phyloP scores from a whole-genome alignment of 2,113 vertebrate genomes.

The Tupaia tana region DNA sequence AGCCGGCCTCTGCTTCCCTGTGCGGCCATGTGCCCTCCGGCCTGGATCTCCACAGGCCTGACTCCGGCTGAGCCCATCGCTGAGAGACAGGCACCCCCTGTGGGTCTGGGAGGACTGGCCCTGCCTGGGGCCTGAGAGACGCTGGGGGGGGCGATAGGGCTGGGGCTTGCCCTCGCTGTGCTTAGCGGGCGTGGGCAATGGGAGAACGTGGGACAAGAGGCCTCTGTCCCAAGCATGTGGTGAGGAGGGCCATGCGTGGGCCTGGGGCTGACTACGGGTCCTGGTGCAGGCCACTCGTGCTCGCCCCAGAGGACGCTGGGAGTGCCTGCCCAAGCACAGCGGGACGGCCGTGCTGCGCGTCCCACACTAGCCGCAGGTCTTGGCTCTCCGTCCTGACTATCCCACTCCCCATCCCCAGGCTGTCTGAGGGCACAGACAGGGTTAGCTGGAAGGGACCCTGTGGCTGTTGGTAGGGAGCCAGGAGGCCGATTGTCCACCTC shows the following conservation, averaged over 20 bases:
- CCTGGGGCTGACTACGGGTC: background rate
- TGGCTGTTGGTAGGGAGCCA: background rate
- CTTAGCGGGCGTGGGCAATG: fast-evolving
- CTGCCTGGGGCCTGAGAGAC: no score
- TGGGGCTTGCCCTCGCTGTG: background rate
- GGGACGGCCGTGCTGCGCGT: fast-evolving
- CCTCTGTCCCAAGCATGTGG: background rate
- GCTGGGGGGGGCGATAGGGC: background rate
- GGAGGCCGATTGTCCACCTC: fast-evolving
- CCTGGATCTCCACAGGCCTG: background rate
- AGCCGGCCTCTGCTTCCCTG: background rate
- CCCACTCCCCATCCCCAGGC: background rate
- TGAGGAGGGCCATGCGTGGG: background rate
- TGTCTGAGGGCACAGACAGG: background rate
- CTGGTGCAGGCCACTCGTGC: background rate
- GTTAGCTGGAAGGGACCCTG: background rate
- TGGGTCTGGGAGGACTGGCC: background rate
- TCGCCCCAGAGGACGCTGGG: background rate
- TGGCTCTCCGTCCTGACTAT: background rate
- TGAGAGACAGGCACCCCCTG: background rate
- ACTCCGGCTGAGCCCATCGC: background rate
- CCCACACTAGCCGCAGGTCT: background rate
- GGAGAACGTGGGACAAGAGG: background rate
- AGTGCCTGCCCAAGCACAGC: background rate
- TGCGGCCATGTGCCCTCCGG: background rate